A percentile compares a stretch with the other conserved stretches of the same genome.
Conservation (phyloP, 2,113 vertebrate species). For the Aphyosemion australe region DNA sequence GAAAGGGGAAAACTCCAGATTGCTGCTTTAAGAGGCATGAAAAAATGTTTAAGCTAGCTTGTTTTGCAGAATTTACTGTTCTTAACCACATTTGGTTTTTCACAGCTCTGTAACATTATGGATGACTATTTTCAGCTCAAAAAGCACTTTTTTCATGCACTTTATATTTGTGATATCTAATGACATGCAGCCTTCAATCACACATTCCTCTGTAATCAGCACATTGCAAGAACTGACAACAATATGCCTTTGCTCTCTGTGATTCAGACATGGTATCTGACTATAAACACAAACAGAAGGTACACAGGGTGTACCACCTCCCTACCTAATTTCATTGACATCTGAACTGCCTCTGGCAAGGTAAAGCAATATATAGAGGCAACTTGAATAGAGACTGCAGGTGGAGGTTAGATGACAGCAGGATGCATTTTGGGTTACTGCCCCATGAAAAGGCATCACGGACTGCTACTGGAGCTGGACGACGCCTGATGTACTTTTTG, state of each 20-base stretch:
- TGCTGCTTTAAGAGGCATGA: no score
- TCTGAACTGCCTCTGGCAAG: constrained; percentile 20
- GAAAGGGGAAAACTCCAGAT: no score
- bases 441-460: constrained; percentile 36
- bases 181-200: not conserved
- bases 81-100: no score
- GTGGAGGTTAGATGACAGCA: constrained; percentile 3
- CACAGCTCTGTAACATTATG: no score
- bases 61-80: no score
- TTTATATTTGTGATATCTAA: not conserved
- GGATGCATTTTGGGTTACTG: constrained; percentile 25
- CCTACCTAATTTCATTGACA: constrained; percentile 27
- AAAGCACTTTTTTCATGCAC: not conserved
- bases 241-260: not conserved
- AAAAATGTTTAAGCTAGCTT: no score
- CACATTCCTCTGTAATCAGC: constrained; percentile 8
- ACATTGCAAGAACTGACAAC: not conserved
- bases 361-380: constrained; percentile 33
- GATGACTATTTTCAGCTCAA: not conserved
- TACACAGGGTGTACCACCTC: constrained; percentile 13
- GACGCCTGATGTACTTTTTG: constrained; percentile 38
- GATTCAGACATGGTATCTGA: not conserved
- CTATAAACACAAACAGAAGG: constrained; percentile 40
- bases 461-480: constrained; percentile 49
- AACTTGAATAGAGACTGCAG: constrained; percentile 10